phyloP scores from a whole-genome alignment of 2,797 vertebrate genomes.

The Mormyrops boulengeri region DNA sequence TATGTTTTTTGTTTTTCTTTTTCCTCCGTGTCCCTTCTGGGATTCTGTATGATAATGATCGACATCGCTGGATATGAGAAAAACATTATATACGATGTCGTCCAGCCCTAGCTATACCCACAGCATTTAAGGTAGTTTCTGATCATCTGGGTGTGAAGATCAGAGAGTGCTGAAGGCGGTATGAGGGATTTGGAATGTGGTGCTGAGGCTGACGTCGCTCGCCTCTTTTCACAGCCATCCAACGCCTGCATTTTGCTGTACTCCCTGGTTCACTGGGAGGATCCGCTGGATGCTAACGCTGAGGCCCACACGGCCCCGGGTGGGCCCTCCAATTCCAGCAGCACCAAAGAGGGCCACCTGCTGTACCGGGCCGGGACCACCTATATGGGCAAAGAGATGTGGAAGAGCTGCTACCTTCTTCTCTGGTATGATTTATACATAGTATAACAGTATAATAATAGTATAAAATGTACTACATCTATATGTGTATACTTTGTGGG shows the following conservation, averaged over 20 bases:
- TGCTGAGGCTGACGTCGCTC: not conserved
- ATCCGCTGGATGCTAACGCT: slow-evolving; percentile 73
- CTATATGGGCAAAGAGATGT: slow-evolving; percentile 89
- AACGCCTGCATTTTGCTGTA: slow-evolving; percentile 77
- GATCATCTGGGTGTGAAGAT: not conserved
- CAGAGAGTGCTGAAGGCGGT: not conserved
- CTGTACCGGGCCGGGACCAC: slow-evolving; percentile 79
- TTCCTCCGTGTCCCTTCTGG: not conserved
- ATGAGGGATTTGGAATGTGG: not conserved
- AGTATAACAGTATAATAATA: too few species aligned
- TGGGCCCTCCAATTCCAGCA: slow-evolving; percentile 31
- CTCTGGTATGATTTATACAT: slow-evolving; percentile 68
- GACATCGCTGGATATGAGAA: not conserved
- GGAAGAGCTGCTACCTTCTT: slow-evolving; percentile 89
- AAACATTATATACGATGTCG: not conserved
- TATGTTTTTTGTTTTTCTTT: not conserved
- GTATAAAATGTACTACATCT: not conserved
- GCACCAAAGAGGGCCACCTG: slow-evolving; percentile 79
- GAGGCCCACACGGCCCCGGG: slow-evolving; percentile 48
- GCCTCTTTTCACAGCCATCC: slow-evolving; percentile 49
- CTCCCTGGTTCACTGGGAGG: slow-evolving; percentile 93
- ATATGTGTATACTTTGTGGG: not conserved
- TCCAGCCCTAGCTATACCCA: not conserved
- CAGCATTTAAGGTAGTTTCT: not conserved
- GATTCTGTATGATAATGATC: not conserved